Base-by-base conservation (phyloP, 2,797 vertebrate species). In the Momotus momota region DNA sequence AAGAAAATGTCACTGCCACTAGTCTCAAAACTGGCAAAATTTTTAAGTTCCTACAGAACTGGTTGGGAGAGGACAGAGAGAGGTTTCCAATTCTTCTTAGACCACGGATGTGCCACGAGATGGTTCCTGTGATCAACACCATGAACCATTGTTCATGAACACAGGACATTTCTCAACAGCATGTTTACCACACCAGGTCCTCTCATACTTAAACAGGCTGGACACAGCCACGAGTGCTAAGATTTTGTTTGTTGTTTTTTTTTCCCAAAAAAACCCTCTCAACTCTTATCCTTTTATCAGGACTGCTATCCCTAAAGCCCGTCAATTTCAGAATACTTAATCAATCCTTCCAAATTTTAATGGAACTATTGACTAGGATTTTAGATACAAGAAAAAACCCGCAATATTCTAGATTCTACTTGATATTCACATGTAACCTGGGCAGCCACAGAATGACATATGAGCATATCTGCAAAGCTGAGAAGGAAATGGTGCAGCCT, bases 401-500 rank as follows among this genome's bases (percentile, higher is more conserved):
- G n/a, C 31, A 61, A 12, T 16, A 4, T 17, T 48, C 14, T 18
- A 23, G 40, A 77, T 91, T 73, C 57, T 74, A 10, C 12, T 81
- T 67, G 26, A 67, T 74, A 81, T 31, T 78, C 85, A 65, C 85
- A 58, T 61, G 69, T 57, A 75, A 38, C 21, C 65, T 17, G 23
- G 62, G 65, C 80, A 93, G 60, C n/a, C 79, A 80, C 48, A 89
- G 52, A 91, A 52, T 66, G 64, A 85, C 79, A 83, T 45, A 83
- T 11, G 62, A 95, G 58, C 13, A 20, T 0, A 4, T 51, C 64
- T 80, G 18, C 49, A 91, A 94, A 81, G 73, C 77, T 45, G 33
- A 86, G 87, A 90, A 93, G 61, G 69, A 95, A 95, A 91, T 48
- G 48, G 46, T 65, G 17, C 46, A 79, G 61, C 45, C 70, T 62